Base-by-base conservation (phyloP, 2,797 vertebrate genomes). In the Moxostoma hubbsi region DNA sequence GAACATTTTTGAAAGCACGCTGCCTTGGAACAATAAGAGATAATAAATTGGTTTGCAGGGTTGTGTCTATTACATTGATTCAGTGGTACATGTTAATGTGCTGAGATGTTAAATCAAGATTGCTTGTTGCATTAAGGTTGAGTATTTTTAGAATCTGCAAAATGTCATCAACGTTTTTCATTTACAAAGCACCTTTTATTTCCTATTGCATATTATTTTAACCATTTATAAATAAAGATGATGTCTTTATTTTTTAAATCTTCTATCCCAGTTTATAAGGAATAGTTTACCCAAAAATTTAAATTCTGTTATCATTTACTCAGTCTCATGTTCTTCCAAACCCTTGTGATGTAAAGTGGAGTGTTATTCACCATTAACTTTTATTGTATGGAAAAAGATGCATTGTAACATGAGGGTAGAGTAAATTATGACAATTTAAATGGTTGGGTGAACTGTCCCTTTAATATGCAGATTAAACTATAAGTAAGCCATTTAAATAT, bases 1-100 rank as follows among this genome's bases (percentile, higher is more conserved):
- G 6, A 45, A 58, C n/a, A 43, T 9, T 61, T 49, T 11, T 43
- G 2, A 62, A 63, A 64, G 58, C 50, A 71, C 11, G 13, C 10
- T 9, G 36, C 47, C 55, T 57, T 45, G 54, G 5, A 63, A 54
- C 15, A 55, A 36, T 46, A 64, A 64, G 69, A 57, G 16, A n/a
- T 15, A 16, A 73, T 65, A 53, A 79, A 65, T 66, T n/a, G 16
- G 45, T 72, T 73, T 72, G 69, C 68, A 18, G 49, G 61, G 77
- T 57, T 79, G 45, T 64, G 43, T 16, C 45, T 55, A 57, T 65
- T 72, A 72, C 6, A 72, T 15, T 54, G 4, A 57, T 55, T 65
- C 68, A 36, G 16, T 36, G 51, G 2, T 65, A 58, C 46, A 47
- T 50, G 36, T 64, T 65, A 72, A 73, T 43, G 61, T 65, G 45